phyloP scores from a whole-genome alignment of 35 echinoderm and acorn worm genomes.

The Apostichopus parvimensis region DNA sequence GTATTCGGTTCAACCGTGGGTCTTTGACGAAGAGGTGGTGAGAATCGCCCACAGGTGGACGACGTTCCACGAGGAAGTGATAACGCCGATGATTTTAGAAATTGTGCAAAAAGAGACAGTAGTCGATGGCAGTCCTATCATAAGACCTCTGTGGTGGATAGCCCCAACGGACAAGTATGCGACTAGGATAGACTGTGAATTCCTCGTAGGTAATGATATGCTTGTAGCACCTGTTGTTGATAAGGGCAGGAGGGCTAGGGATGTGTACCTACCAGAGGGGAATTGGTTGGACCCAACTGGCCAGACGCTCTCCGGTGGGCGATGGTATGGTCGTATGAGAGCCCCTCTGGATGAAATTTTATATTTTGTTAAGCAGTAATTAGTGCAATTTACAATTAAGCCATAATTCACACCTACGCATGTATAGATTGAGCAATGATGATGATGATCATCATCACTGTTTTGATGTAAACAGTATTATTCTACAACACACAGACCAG shows the following conservation, averaged over 20 bases:
- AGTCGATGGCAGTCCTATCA: slow-evolving; percentile 68
- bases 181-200: slow-evolving; percentile 77
- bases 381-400: not conserved
- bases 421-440: too few species aligned
- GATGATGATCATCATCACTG: too few species aligned
- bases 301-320: slow-evolving; percentile 3
- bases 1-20: slow-evolving; percentile 74
- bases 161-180: slow-evolving; percentile 69
- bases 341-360: slow-evolving; percentile 43
- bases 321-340: slow-evolving; percentile 25
- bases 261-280: slow-evolving; percentile 87
- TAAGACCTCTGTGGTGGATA: slow-evolving; percentile 95
- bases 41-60: slow-evolving; percentile 67
- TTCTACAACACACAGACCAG: too few species aligned
- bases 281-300: slow-evolving; percentile 62
- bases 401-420: not conserved
- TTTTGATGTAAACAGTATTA: too few species aligned
- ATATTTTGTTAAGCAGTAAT: slow-evolving; percentile 22
- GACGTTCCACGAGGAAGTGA: slow-evolving; percentile 64
- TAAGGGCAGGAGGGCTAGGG: slow-evolving; percentile 42
- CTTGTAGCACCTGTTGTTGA: slow-evolving; percentile 89
- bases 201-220: slow-evolving; percentile 87
- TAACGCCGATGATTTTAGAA: slow-evolving; percentile 61
- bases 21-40: slow-evolving; percentile 61
- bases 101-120: slow-evolving; percentile 61